These are phyloP conservation scores for Simalia tracyae DNA, from an alignment of 2,797 vertebrate genomes.

Conservation along the genomic window DNA sequence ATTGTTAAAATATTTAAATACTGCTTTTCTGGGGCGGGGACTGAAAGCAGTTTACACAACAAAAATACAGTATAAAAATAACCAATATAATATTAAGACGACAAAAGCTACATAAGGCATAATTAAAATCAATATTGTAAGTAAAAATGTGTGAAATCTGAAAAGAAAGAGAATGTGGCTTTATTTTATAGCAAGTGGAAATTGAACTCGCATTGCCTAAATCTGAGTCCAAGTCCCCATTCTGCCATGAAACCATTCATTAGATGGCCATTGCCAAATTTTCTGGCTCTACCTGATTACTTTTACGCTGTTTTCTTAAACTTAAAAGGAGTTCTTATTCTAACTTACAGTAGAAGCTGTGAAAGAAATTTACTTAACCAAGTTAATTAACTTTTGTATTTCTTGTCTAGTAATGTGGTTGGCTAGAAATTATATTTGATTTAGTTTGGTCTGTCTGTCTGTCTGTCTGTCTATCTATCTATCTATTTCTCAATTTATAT, in stretches of 20 bases:
- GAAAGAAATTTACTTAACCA: not conserved
- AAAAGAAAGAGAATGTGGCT: not conserved
- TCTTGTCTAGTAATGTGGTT: not conserved
- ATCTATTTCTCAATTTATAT: not conserved
- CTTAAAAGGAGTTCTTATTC: not conserved
- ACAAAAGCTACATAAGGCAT: not conserved
- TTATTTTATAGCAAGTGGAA: not conserved
- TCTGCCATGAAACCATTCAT: not conserved
- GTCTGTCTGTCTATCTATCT: not conserved
- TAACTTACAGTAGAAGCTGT: not conserved
- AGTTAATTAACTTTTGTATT: not conserved
- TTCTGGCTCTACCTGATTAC: not conserved
- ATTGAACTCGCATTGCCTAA: not conserved
- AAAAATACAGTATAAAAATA: not conserved
- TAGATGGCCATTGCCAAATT: not conserved
- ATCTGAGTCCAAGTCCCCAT: not conserved
- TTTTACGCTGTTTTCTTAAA: not conserved
- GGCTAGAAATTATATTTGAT: not conserved
- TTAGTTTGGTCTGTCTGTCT: not conserved
- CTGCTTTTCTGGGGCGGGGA: not conserved
- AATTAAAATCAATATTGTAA: not conserved
- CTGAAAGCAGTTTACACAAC: not conserved
- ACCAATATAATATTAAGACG: not conserved
- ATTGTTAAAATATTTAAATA: conserved; percentile 2
- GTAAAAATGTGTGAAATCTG: not conserved